Base-by-base conservation (phyloP, 2,113 vertebrate species). In the Ctenomys sociabilis region DNA sequence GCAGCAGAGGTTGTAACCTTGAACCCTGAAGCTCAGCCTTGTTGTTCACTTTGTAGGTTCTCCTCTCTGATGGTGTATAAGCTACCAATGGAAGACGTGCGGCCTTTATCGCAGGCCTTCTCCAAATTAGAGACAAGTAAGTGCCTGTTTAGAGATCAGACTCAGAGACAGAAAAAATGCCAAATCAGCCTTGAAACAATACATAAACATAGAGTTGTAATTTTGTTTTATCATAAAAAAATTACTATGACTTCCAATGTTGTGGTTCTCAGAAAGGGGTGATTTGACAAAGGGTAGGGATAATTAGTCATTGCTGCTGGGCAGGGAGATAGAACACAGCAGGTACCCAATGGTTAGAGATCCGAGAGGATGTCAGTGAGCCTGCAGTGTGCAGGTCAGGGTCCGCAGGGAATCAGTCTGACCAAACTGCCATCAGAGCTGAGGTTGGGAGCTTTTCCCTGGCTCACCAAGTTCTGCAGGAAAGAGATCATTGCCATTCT, bases 101-200 rank as follows among this genome's bases (percentile, higher is more conserved):
- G 96, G 5, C 99, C 99, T 68, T 98, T 99, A 63, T 98, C 99
- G 9, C 97, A 98, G 85, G 97, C 99, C 35, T 99, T 99, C 98
- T 97, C 98, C 70, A 98, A 98, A 97, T 92, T 99, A 88, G 99
- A 99, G 98, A 98, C 96, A 59, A 99, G 99, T 99, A 98, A 98
- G 66, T 52, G 13, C 19, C 24, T 22, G 2, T 43, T 26, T 37
- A 37, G 35, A 91, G 85, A 30, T 6, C 40, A 88, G 72, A 68
- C 26, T 28, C 26, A 63, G 9, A 81, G 68, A 66, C 49, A 59
- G 16, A 28, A n/a, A 66, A 13, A 92, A 61, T 12, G 9, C 61
- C 89, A 24, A 92, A 32, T 30, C 37, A 52, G 13, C 10, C 30
- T 61, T 66, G 19, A 45, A 87, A 70, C 30, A 11, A 11, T 49